A percentile compares a stretch with the other conserved stretches of the same genome.
These are phyloP conservation scores for Steromphala cineraria DNA, from an alignment of 2,888 invertebrate species.

Conservation along the genomic window DNA sequence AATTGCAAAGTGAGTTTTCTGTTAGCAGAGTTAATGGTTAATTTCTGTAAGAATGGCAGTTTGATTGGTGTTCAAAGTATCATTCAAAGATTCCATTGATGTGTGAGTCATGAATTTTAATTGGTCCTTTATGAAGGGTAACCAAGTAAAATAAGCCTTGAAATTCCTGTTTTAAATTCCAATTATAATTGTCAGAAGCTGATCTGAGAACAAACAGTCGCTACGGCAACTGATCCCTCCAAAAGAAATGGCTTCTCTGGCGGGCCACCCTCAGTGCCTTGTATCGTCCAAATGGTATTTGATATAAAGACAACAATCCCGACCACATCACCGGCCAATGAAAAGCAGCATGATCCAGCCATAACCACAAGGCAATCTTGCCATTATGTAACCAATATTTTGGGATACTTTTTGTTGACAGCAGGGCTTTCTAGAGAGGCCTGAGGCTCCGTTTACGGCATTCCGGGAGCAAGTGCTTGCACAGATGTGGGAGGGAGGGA, in stretches of 20 bases:
- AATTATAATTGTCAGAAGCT: not conserved
- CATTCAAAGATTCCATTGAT: not conserved
- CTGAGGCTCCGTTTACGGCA: not conserved
- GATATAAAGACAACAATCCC: conserved; percentile 15
- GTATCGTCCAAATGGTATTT: not conserved
- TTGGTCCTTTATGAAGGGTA: not conserved
- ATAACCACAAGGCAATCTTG: conserved; percentile 15
- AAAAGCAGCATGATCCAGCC: not conserved
- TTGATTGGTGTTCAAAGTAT: no score
- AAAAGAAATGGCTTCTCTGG: not conserved
- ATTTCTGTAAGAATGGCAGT: no score
- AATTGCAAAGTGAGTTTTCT: no score
- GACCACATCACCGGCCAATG: not conserved
- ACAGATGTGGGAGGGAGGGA: conserved; percentile 4
- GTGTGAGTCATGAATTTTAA: not conserved
- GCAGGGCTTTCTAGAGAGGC: not conserved
- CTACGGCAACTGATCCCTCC: not conserved
- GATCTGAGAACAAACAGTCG: not conserved
- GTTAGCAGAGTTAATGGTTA: no score
- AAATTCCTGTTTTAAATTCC: conserved; percentile 12
- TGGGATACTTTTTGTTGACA: conserved; percentile 13
- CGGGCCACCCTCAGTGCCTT: not conserved
- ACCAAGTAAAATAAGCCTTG: not conserved
- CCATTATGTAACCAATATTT: conserved; percentile 12
- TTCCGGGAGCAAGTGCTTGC: not conserved